Conservation (phyloP, 2,888 invertebrate species). For the Leptogaster cylindrica region DNA sequence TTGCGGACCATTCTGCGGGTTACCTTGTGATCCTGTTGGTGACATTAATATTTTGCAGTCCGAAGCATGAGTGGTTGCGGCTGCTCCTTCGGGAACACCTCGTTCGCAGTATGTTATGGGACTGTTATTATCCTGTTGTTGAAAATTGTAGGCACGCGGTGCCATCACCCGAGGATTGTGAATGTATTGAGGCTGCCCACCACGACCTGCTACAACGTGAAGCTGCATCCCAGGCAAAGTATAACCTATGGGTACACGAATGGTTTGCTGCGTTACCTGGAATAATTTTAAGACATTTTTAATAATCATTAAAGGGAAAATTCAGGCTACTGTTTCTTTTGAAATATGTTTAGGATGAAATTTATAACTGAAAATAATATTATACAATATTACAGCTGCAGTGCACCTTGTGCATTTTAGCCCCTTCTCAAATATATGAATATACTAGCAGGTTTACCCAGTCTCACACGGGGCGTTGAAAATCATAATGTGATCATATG, state of each 20-base stretch:
- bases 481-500: no score
- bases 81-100: slow-evolving; percentile 77
- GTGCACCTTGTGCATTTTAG: no score
- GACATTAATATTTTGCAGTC: slow-evolving; percentile 60
- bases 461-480: no score
- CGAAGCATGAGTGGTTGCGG: slow-evolving; percentile 65
- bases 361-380: no score
- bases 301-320: no score
- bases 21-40: slow-evolving; percentile 64
- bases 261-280: slow-evolving; percentile 63
- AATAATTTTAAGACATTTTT: no score
- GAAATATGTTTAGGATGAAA: no score
- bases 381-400: no score
- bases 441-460: no score
- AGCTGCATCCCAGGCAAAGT: slow-evolving; percentile 63
- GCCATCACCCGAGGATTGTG: slow-evolving; percentile 46
- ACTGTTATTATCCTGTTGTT: slow-evolving; percentile 48
- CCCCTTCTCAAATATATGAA: no score
- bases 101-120: slow-evolving; percentile 63
- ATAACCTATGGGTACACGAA: slow-evolving; percentile 63
- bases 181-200: slow-evolving; percentile 52
- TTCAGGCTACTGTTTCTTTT: no score
- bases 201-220: slow-evolving; percentile 61
- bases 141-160: slow-evolving; percentile 38
- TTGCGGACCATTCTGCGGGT: slow-evolving; percentile 55